Evolutionary conservation across 1,140 invertebrate species (phyloP).

Genomic region (Littorina saxatilis): DNA sequence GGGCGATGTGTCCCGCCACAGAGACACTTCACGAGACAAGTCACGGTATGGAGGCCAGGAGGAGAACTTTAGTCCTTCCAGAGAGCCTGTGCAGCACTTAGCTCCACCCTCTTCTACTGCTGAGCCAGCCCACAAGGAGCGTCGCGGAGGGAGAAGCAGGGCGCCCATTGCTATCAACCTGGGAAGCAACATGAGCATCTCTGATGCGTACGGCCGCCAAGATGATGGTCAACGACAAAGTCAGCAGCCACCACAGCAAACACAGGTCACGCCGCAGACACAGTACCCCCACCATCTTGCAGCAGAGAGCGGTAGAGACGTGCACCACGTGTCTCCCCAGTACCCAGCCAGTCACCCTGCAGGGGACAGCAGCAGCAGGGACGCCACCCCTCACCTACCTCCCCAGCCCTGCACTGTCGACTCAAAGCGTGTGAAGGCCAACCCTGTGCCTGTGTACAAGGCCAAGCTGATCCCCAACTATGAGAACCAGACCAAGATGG

Average conservation of each 20-base stretch:
- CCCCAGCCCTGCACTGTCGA: slow-evolving; percentile 31
- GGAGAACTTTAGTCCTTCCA: slow-evolving; percentile 32
- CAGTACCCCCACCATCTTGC: not conserved
- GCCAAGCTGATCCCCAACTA: slow-evolving; percentile 60
- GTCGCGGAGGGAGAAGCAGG: slow-evolving; percentile 42
- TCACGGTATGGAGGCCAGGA: slow-evolving; percentile 32
- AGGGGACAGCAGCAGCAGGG: not conserved
- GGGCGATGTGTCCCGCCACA: not conserved
- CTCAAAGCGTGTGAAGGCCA: slow-evolving; percentile 47
- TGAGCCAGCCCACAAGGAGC: slow-evolving; percentile 31
- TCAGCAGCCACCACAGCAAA: not conserved
- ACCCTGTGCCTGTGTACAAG: slow-evolving; percentile 55
- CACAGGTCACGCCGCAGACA: not conserved
- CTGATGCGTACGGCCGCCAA: slow-evolving; percentile 48
- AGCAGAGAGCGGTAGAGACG: not conserved
- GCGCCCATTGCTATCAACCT: slow-evolving; percentile 51
- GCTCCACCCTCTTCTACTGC: slow-evolving; percentile 48
- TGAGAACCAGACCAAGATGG: slow-evolving; percentile 57
- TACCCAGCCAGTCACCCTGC: not conserved
- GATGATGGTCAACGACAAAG: slow-evolving; percentile 8
- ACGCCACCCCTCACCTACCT: not conserved
- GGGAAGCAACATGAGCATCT: slow-evolving; percentile 60
- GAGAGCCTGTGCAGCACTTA: slow-evolving; percentile 23
- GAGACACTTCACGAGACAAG: not conserved
- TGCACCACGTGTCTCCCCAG: not conserved